These are phyloP conservation scores for Benitochromis conjunctus DNA, from an alignment of 2,113 vertebrate genomes.

Conservation along the genomic window DNA sequence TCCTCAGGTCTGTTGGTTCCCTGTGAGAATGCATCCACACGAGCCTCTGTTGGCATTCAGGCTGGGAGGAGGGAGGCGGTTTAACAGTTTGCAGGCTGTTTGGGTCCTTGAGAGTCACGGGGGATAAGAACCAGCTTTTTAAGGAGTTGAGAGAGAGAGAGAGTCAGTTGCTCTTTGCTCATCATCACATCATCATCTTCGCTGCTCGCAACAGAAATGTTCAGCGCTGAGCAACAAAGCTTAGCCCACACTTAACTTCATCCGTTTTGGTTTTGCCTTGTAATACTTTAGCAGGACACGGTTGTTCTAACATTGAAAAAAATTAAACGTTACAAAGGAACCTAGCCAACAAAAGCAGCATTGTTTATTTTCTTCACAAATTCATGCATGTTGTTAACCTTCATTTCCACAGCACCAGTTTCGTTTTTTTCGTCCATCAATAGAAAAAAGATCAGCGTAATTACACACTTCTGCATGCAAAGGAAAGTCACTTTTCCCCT, in stretches of 20 bases:
- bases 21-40: constrained; percentile 31
- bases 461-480: constrained; percentile 77
- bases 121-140: constrained; percentile 7
- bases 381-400: constrained; percentile 75
- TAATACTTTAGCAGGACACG: constrained; percentile 59
- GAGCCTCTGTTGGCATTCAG: constrained; percentile 26
- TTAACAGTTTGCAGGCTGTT: constrained; percentile 35
- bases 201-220: constrained; percentile 70
- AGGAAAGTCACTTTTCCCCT: constrained; percentile 48
- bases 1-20: constrained; percentile 50
- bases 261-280: constrained; percentile 63
- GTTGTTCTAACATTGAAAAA: constrained; percentile 57
- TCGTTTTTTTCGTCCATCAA: constrained; percentile 45
- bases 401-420: constrained; percentile 67
- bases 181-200: constrained; percentile 34
- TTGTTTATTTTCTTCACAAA: constrained; percentile 67
- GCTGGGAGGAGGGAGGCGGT: constrained; percentile 16
- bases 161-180: constrained; percentile 52
- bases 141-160: constrained; percentile 1
- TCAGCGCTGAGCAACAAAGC: constrained; percentile 57
- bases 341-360: constrained; percentile 68
- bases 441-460: constrained; percentile 61
- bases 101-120: constrained; percentile 37
- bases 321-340: constrained; percentile 44
- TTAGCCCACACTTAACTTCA: constrained; percentile 55